Evolutionary conservation across 2,797 vertebrate genomes (phyloP), one percentile per base, ranked within the genome.

Genomic region (Enteromius paludinosus): DNA sequence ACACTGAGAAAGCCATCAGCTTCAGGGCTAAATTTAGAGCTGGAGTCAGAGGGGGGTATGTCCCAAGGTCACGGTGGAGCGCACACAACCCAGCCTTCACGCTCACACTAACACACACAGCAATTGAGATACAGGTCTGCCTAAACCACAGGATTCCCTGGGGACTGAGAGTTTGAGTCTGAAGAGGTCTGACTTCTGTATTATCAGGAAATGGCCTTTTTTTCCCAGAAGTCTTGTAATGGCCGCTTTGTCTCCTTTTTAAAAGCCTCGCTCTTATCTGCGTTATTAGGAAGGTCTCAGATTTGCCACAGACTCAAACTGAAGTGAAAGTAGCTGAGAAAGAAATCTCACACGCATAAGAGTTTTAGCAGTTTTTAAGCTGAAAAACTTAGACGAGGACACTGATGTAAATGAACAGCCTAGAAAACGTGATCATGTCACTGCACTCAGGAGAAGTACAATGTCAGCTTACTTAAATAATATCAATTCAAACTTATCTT

Each of bases 401-500:
- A 12, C 59, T 91, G 90, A 87, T 87, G 87, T 92, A 90, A 93
- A 91, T 91, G 86, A 89, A 86, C 89, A 92, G 87, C 89, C 90
- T 28, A 45, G 41, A 61, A 76, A 45, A 61, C 4, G 11, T 43
- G 56, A 18, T 20, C 1, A 30, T 30, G 30, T 23, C 35, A 14
- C 35, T 68, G 18, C 41, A 35, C 43, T 69, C 8, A n/a, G 17
- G 41, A 59, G 33, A 17, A 59, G 33, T 8, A 11, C 12, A 4
- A 56, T 17, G 30, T 56, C 71, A 14, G 6, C 35, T 25, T 59
- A 23, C n/a, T 28, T 61, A 5, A 33, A 47, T 28, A 30, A 28
- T 28, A 61, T 61, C 25, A 61, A 52, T n/a, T 52, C 28, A 33
- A 33, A 47, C 18, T 33, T 14, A 11, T n/a, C n/a, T n/a, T n/a